Evolutionary conservation across 2,113 vertebrate genomes (phyloP), one percentile per base, ranked within the genome.

Genomic region (Ariopsis seemanni): DNA sequence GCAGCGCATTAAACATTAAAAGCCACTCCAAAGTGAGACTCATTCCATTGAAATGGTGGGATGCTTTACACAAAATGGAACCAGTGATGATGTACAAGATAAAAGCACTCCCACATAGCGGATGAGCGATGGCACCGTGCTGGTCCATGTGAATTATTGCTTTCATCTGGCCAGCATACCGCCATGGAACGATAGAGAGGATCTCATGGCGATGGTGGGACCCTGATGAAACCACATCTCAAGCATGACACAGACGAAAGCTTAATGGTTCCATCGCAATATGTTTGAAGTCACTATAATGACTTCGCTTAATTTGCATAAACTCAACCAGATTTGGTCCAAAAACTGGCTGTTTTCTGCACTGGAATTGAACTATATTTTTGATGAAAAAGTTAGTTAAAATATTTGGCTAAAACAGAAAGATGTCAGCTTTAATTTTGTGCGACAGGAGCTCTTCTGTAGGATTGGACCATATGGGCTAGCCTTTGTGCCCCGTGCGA

Each of bases 151-250:
- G 25, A 83, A 83, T 65, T 83, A 65, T n/a, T 65, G 81, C 81
- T 83, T 83, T 67, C 60, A 27, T 83, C 81, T 83, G 81, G 81
- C n/a, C 30, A 62, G 17, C 79, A 82, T 82, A 42, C 58, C 2
- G 10, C 30, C 34, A 15, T 65, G 42, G 42, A 48, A 82, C 10
- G 10, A 58, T 17, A 12, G 22, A 78, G 50, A 74, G 42, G 48
- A 75, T 50, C 18, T 79, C 2, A 20, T 42, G 55, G 55, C 30
- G 22, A 22, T 81, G 30, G 57, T 52, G 62, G 82, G 67, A 27
- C 62, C 62, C 25, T 67, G 62, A 83, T 27, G 62, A 67, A 83
- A 83, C 62, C 82, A 83, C 82, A 83, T 83, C 82, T 83, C 63
- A 83, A 25, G 81, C 57, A 58, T 34, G 78, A 80, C 20, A 80